Conservation (phyloP, 2,888 invertebrate genomes). For the Carpatolechia fugitivella region DNA sequence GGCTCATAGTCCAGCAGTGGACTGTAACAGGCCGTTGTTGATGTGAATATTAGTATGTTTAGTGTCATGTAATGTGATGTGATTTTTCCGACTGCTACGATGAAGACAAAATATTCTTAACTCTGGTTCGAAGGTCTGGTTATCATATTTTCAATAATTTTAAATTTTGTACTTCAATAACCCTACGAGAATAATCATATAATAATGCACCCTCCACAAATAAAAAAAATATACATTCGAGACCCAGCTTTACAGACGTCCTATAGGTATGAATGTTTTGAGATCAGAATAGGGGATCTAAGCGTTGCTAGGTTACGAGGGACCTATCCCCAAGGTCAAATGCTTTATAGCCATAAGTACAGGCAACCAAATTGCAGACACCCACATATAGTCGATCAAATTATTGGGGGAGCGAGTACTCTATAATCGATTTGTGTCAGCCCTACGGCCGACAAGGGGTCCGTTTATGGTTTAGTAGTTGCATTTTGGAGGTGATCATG, state of each 20-base stretch:
- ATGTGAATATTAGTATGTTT: too few relatives aligned
- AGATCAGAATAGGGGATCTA: conserved; percentile 70
- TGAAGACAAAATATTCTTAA: too few relatives aligned
- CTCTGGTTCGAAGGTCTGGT: too few relatives aligned
- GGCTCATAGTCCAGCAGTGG: too few relatives aligned
- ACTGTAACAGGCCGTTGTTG: too few relatives aligned
- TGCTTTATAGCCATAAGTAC: conserved; percentile 56
- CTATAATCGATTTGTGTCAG: conserved; percentile 48
- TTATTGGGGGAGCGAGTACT: conserved; percentile 51
- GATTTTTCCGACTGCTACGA: too few relatives aligned
- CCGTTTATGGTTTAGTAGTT: conserved; percentile 6
- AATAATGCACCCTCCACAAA: background rate
- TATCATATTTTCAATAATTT: too few relatives aligned
- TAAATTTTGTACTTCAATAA: too few relatives aligned
- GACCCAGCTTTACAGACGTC: conserved; percentile 49
- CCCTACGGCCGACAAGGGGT: conserved; percentile 15
- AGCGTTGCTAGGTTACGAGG: conserved; percentile 74
- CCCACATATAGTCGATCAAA: conserved; percentile 40
- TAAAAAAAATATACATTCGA: conserved; percentile 44
- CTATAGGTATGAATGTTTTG: conserved; percentile 69
- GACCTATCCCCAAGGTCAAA: conserved; percentile 71
- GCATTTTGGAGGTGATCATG: conserved; percentile 2
- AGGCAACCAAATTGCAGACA: background rate
- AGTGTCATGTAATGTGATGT: too few relatives aligned
- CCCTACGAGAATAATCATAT: too few relatives aligned